Conservation (phyloP, 2,888 invertebrate species). For the Cheilosia scutellata region DNA sequence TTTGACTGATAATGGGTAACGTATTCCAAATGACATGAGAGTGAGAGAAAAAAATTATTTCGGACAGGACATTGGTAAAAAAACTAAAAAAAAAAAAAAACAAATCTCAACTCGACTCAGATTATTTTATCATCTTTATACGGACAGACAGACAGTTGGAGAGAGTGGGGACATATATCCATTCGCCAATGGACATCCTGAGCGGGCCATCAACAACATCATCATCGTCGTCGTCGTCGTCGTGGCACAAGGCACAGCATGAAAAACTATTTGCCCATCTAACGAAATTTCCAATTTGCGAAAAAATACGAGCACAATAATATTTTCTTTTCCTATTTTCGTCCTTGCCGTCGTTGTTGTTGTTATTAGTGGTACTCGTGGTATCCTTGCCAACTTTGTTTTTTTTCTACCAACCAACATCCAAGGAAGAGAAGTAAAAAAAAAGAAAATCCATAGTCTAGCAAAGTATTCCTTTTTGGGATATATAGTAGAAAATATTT, state of each 20-base stretch:
- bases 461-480: too few species aligned
- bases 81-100: constrained; percentile 15
- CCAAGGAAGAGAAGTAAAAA: constrained; percentile 39
- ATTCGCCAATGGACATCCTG: constrained; percentile 65
- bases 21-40: constrained; percentile 58
- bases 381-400: constrained; percentile 31
- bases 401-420: constrained; percentile 33
- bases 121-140: constrained; percentile 70
- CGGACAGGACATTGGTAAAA: constrained; percentile 55
- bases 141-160: constrained; percentile 42
- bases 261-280: constrained; percentile 67
- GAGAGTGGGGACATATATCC: constrained; percentile 36
- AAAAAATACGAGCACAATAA: constrained; percentile 74
- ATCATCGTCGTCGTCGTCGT: constrained; percentile 2
- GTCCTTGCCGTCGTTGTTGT: constrained; percentile 46
- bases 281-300: constrained; percentile 75
- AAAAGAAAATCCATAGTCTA: constrained; percentile 60
- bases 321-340: constrained; percentile 72
- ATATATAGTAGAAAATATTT: constrained; percentile 75
- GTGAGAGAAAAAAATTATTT: constrained; percentile 52
- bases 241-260: constrained; percentile 17
- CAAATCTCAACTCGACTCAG: constrained; percentile 22
- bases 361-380: constrained; percentile 20
- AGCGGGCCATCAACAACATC: constrained; percentile 51
- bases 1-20: constrained; percentile 72